Evolutionary conservation across 2,888 invertebrate genomes (phyloP), one percentile per base, ranked within the genome.

Genomic region (Xylota sylvarum): DNA sequence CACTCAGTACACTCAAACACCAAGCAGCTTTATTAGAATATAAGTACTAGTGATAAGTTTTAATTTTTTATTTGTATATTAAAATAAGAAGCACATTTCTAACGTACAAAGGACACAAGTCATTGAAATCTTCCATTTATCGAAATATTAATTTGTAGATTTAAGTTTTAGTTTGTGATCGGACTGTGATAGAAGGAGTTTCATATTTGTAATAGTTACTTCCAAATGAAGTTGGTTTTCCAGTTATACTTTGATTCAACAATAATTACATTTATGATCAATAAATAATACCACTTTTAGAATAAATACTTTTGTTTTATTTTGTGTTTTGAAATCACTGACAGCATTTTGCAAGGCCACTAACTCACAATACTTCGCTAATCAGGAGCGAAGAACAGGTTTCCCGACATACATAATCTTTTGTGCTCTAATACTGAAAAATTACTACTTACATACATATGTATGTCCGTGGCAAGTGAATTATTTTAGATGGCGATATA

Each of bases 11-110:
- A 50, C 58, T 46, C 14, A 67, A 50, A 60, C 40, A 60, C 50
- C 60, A 64, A 19, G 58, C 65, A 86, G 85, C 85, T 86, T 86
- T 86, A 86, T 81, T 86, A 86, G 65, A 7, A 48, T 72, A 56
- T 78, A 58, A 50, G 58, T 17, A 17, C 12, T 46, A 73, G 58
- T 37, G 19, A 37, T 50, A 32, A 14, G 32, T 58, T 48, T 32
- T 17, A 35, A 48, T 48, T 67, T 65, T 35, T 56, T 23, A 9
- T 32, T 69, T 52, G 14, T 40, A 19, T 32, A 65, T 60, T 56
- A 50, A 10, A 55, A 50, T 64, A 58, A 78, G 64, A 67, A 14
- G 72, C 50, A 73, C 72, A 55, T 56, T 52, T 58, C 9, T 37
- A 72, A 73, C 73, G 67, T 78, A 78, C 65, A 83, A 83, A 72